These are phyloP conservation scores for Lymantria monacha DNA, from an alignment of 2,888 invertebrate species.

Conservation along the genomic window DNA sequence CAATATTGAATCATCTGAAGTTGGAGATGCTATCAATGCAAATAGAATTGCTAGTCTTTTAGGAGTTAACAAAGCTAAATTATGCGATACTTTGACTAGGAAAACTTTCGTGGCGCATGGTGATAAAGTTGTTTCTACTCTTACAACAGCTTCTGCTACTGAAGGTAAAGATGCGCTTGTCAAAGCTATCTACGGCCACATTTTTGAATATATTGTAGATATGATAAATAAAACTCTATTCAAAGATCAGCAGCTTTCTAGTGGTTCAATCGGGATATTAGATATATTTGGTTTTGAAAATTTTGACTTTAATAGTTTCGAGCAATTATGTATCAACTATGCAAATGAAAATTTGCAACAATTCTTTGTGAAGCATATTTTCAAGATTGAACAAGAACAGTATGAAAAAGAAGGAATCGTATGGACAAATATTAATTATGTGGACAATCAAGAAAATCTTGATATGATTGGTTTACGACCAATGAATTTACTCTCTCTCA, in stretches of 20 bases:
- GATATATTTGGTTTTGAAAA: slow-evolving; percentile 99
- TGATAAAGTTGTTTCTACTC: slow-evolving; percentile 88
- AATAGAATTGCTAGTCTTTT: slow-evolving; percentile 87
- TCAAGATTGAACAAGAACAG: slow-evolving; percentile 97
- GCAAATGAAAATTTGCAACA: slow-evolving; percentile 98
- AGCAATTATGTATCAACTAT: slow-evolving; percentile 97
- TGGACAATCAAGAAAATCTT: slow-evolving; percentile 95
- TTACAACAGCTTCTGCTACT: slow-evolving; percentile 88
- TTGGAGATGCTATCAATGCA: slow-evolving; percentile 86
- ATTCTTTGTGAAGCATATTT: slow-evolving; percentile 97
- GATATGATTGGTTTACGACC: slow-evolving; percentile 93
- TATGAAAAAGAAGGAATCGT: slow-evolving; percentile 94
- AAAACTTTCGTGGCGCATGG: slow-evolving; percentile 93
- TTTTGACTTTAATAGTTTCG: slow-evolving; percentile 95
- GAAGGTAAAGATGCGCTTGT: slow-evolving; percentile 96
- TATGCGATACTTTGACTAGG: slow-evolving; percentile 91
- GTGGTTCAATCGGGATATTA: slow-evolving; percentile 92
- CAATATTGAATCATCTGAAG: slow-evolving; percentile 94
- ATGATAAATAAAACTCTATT: slow-evolving; percentile 94
- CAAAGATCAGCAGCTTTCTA: slow-evolving; percentile 82
- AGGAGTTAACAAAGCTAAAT: slow-evolving; percentile 85
- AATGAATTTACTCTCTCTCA: slow-evolving; percentile 94
- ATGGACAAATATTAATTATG: slow-evolving; percentile 95
- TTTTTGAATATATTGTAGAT: slow-evolving; percentile 94
- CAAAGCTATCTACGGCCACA: slow-evolving; percentile 94